Conservation (phyloP, 2,113 vertebrate genomes). For the Channa maculata region DNA sequence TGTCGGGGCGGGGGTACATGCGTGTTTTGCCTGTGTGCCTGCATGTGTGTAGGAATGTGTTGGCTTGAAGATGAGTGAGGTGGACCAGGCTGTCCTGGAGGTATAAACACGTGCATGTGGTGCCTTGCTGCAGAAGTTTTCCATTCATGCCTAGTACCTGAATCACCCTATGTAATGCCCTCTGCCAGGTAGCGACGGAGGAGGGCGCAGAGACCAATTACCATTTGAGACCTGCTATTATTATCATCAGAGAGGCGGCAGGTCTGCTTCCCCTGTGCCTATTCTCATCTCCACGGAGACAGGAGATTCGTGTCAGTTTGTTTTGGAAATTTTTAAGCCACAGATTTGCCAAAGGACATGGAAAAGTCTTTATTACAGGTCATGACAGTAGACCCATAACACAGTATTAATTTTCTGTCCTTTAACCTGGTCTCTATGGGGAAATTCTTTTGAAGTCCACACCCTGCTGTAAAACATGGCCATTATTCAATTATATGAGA, state of each 20-base stretch:
- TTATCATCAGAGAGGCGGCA: slow-evolving; percentile 77
- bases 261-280: slow-evolving; percentile 55
- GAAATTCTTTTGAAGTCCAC: slow-evolving; percentile 69
- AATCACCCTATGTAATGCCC: slow-evolving; percentile 66
- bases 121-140: slow-evolving; percentile 61
- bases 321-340: slow-evolving; percentile 72
- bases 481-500: slow-evolving; percentile 70
- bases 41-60: slow-evolving; percentile 48
- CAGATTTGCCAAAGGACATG: slow-evolving; percentile 69
- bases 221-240: slow-evolving; percentile 73
- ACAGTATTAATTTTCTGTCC: slow-evolving; percentile 72
- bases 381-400: slow-evolving; percentile 66
- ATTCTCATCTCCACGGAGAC: slow-evolving; percentile 57
- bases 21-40: slow-evolving; percentile 19
- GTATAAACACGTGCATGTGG: slow-evolving; percentile 24
- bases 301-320: slow-evolving; percentile 62
- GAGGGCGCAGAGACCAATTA: slow-evolving; percentile 72
- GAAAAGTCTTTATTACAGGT: slow-evolving; percentile 78
- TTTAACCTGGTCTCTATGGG: slow-evolving; percentile 68
- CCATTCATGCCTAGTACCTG: slow-evolving; percentile 67
- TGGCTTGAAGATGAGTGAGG: slow-evolving; percentile 42
- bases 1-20: slow-evolving; percentile 14
- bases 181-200: slow-evolving; percentile 62
- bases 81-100: slow-evolving; percentile 45
- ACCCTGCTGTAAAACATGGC: slow-evolving; percentile 71